Evolutionary conservation across 2,888 invertebrate species (phyloP).

Genomic region (Odontomyia ornata): DNA sequence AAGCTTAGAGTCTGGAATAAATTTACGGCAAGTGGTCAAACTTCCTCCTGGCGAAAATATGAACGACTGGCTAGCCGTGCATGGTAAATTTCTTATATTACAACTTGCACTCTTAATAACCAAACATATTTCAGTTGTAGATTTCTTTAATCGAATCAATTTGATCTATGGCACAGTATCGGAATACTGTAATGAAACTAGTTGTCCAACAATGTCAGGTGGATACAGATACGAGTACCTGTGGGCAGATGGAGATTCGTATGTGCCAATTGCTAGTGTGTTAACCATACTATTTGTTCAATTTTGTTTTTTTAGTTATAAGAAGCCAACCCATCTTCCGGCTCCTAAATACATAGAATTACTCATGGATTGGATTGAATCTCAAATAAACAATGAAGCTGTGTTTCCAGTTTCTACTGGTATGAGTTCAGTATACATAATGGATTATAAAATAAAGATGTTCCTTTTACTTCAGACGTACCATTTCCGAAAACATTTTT

Average conservation of each 20-base stretch:
- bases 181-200: conserved; percentile 82
- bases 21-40: conserved; percentile 81
- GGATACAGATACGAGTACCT: conserved; percentile 89
- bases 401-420: conserved; percentile 85
- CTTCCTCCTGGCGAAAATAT: conserved; percentile 84
- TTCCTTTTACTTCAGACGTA: conserved; percentile 67
- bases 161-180: conserved; percentile 89
- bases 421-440: too few species aligned
- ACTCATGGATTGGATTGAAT: conserved; percentile 92
- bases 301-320: conserved; percentile 65
- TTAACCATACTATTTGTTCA: neutral
- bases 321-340: conserved; percentile 81
- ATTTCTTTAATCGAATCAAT: conserved; percentile 94
- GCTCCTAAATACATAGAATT: conserved; percentile 84
- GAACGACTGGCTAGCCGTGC: conserved; percentile 93
- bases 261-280: conserved; percentile 47
- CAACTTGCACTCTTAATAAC: too few species aligned
- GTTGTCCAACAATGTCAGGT: conserved; percentile 91
- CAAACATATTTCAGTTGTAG: conserved; percentile 82
- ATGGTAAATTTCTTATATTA: conserved; percentile 70
- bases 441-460: conserved; percentile 15
- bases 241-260: conserved; percentile 86
- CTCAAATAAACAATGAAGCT: conserved; percentile 87
- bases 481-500: conserved; percentile 88
- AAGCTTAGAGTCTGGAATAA: conserved; percentile 87